Evolutionary conservation across 2,888 invertebrate genomes (phyloP).

Genomic region (Meandrusa payeni): DNA sequence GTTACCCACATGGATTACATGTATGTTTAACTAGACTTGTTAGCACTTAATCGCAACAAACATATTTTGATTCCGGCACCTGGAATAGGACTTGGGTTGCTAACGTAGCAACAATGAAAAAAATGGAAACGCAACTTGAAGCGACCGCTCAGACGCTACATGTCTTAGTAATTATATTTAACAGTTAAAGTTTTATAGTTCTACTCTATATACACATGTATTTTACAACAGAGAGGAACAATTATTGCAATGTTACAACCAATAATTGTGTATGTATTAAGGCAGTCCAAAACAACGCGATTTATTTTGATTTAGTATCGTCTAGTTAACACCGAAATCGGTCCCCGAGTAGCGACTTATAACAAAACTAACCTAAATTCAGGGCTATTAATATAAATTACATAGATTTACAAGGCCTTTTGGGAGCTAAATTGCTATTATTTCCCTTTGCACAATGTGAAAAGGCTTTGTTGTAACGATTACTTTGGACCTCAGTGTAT

Average conservation of each 20-base stretch:
- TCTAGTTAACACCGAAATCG: constrained; percentile 56
- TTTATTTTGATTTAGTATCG: constrained; percentile 55
- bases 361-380: constrained; percentile 69
- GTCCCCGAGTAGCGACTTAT: constrained; percentile 61
- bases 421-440: constrained; percentile 64
- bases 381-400: constrained; percentile 75
- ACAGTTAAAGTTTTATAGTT: too few relatives aligned
- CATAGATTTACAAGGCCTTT: constrained; percentile 69
- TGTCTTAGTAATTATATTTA: too few relatives aligned
- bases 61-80: too few relatives aligned
- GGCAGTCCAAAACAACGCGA: constrained; percentile 34
- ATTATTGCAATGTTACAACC: constrained; percentile 29
- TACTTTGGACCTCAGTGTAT: constrained; percentile 32
- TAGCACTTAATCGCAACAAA: too few relatives aligned
- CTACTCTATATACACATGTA: too few relatives aligned
- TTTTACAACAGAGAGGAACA: too few relatives aligned
- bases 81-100: too few relatives aligned
- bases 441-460: constrained; percentile 50
- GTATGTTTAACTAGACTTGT: too few relatives aligned
- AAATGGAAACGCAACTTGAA: too few relatives aligned
- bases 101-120: too few relatives aligned
- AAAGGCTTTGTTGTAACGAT: constrained; percentile 52
- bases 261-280: constrained; percentile 13
- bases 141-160: too few relatives aligned
- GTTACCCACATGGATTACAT: too few relatives aligned